Evolutionary conservation across 2,797 vertebrate species (phyloP).

Genomic region (Hippoglossus hippoglossus): DNA sequence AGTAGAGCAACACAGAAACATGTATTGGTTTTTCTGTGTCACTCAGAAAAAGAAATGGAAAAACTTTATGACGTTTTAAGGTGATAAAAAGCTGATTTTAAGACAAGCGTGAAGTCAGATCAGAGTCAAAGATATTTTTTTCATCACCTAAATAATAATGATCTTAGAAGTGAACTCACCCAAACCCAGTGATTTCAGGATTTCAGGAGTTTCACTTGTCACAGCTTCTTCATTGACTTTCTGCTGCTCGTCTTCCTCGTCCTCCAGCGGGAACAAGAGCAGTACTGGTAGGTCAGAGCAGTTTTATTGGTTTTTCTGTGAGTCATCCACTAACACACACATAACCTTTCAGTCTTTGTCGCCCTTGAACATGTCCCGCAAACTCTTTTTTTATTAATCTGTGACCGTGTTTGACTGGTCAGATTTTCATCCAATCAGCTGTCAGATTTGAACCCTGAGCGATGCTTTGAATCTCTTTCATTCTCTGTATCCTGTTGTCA

Average conservation of each 20-base stretch:
- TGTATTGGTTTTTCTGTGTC: too few relatives aligned
- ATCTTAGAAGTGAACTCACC: too few relatives aligned
- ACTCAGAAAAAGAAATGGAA: too few relatives aligned
- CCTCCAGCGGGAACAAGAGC: constrained; percentile 11
- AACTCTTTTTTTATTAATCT: background rate
- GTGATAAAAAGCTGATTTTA: too few relatives aligned
- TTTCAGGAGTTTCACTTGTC: background rate
- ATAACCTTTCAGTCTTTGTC: background rate
- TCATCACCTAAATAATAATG: too few relatives aligned
- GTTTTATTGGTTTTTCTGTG: constrained; percentile 16
- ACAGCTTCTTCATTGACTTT: constrained; percentile 7
- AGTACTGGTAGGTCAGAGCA: background rate
- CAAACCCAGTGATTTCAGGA: too few relatives aligned
- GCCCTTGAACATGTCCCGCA: background rate
- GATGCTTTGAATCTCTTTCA: constrained; percentile 4
- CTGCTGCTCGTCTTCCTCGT: background rate
- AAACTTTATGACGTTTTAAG: too few relatives aligned
- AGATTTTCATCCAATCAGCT: constrained; percentile 6
- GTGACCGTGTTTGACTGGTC: background rate
- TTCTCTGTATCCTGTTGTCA: constrained; percentile 13
- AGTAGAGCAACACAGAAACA: too few relatives aligned
- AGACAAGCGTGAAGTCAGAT: too few relatives aligned
- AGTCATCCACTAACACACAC: constrained; percentile 6
- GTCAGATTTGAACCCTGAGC: constrained; percentile 1
- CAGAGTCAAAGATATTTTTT: too few relatives aligned